Base-by-base conservation (phyloP, 2,888 invertebrate species). In the Campoplex nolae region DNA sequence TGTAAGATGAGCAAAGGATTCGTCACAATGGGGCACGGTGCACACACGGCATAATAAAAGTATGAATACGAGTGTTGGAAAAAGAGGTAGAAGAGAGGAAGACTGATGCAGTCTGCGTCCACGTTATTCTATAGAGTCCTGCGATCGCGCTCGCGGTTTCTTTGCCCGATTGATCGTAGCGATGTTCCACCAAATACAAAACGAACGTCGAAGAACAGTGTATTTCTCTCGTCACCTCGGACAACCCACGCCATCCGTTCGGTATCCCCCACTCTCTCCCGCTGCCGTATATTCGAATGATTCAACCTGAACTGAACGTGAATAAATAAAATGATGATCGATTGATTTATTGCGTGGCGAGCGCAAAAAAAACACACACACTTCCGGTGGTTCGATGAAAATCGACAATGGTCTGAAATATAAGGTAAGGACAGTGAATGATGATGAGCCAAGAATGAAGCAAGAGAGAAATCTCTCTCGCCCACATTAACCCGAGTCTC, bases 201-300 rank as follows among this genome's bases (percentile, higher is more conserved):
- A 58, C 28, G 23, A 38, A 38, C 42, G 16, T 32, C 62, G 32
- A 62, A 62, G 32, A 62, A 62, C 32, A 62, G 62, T 62, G 32
- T 32, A 32, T 62, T 32, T 62, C 62, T 62, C 62, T 32, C 62
- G 62, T 62, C 32, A 62, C 62, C 32, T 4, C 32, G 32, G 28
- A 62, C 62, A 62, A 32, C 62, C 62, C 62, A 62, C 62, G 62
- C 62, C 62, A 62, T 62, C 62, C 62, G 62, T 28, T 62, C 11
- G 28, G 16, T 62, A 3, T 62, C 16, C 3, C 56, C 11, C 56
- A 38, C 6, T 23, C 28, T 58, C 28, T 56, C 23, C 6, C 56
- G 23, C 54, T 28, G 11, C 23, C 28, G 11, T 45, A 18, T 13
- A 18, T 13, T 58, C 28, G 32, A 16, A 11, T 6, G 62, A 28